Evolutionary conservation across 2,888 invertebrate species (phyloP).

Genomic region (Tipula vernalis): DNA sequence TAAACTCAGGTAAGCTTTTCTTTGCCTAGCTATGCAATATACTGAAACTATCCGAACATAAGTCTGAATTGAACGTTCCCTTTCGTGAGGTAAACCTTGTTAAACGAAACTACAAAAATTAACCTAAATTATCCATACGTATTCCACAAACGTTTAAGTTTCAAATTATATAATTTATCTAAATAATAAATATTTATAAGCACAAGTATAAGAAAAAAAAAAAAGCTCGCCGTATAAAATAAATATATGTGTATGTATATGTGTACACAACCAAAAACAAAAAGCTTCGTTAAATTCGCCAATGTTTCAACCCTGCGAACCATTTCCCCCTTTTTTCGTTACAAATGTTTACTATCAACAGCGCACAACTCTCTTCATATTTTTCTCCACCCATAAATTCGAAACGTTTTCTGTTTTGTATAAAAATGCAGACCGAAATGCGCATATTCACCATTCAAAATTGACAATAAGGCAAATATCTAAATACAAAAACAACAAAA

Average conservation of each 20-base stretch:
- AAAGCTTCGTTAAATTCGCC: neutral
- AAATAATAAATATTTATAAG: too few relatives aligned
- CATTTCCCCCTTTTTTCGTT: neutral
- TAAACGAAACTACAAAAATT: too few relatives aligned
- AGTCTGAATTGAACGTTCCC: too few relatives aligned
- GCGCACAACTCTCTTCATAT: neutral
- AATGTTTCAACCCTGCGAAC: neutral
- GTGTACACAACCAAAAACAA: neutral
- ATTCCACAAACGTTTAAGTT: too few relatives aligned
- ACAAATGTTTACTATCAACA: neutral
- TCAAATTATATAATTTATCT: too few relatives aligned
- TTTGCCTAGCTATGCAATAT: too few relatives aligned
- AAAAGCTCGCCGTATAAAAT: too few relatives aligned
- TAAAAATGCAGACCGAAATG: neutral
- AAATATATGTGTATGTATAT: neutral
- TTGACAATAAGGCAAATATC: neutral
- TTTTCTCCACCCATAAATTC: neutral
- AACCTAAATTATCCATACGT: too few relatives aligned
- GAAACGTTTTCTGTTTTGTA: neutral
- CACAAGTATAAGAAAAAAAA: too few relatives aligned
- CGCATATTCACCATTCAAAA: neutral
- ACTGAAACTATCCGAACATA: too few relatives aligned
- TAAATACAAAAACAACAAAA: neutral
- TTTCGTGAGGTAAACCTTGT: too few relatives aligned
- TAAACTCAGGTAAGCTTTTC: too few relatives aligned